phyloP scores from a whole-genome alignment of 2,888 invertebrate genomes.

The Apamea anceps region DNA sequence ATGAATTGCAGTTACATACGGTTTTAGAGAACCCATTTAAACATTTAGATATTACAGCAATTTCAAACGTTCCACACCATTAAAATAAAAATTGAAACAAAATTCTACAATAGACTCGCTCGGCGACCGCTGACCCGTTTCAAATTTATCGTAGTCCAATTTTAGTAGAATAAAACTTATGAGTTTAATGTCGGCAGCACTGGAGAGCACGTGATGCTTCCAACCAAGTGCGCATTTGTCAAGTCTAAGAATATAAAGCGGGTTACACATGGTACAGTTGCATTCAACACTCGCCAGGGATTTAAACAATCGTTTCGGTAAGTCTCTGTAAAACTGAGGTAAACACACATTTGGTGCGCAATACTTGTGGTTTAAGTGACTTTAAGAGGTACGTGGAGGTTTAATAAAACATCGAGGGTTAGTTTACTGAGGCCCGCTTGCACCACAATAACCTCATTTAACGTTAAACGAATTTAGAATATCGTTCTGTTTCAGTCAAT shows the following conservation, averaged over 20 bases:
- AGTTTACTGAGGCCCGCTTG: background rate
- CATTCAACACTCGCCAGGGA: slow-evolving; percentile 52
- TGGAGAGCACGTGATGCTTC: slow-evolving; percentile 60
- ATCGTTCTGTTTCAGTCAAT: background rate
- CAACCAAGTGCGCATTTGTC: slow-evolving; percentile 65
- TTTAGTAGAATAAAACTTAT: slow-evolving; percentile 60
- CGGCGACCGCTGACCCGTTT: slow-evolving; percentile 55
- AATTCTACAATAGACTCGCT: slow-evolving; percentile 45
- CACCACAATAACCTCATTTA: background rate
- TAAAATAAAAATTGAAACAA: slow-evolving; percentile 61
- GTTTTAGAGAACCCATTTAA: slow-evolving; percentile 11
- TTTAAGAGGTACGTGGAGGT: slow-evolving; percentile 33
- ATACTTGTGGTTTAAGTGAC: slow-evolving; percentile 30
- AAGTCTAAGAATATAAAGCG: slow-evolving; percentile 60
- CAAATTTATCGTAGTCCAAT: slow-evolving; percentile 60
- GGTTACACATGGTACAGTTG: slow-evolving; percentile 48
- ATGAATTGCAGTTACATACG: background rate
- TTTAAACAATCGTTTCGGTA: slow-evolving; percentile 57
- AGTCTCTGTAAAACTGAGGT: slow-evolving; percentile 54
- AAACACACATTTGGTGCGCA: slow-evolving; percentile 46
- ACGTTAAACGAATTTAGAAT: background rate
- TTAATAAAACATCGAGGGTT: slow-evolving; percentile 33
- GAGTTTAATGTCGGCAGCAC: slow-evolving; percentile 55
- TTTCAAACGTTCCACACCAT: slow-evolving; percentile 40
- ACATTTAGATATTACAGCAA: slow-evolving; percentile 26